Evolutionary conservation across 2,888 invertebrate genomes (phyloP).

Genomic region (Aelia acuminata): DNA sequence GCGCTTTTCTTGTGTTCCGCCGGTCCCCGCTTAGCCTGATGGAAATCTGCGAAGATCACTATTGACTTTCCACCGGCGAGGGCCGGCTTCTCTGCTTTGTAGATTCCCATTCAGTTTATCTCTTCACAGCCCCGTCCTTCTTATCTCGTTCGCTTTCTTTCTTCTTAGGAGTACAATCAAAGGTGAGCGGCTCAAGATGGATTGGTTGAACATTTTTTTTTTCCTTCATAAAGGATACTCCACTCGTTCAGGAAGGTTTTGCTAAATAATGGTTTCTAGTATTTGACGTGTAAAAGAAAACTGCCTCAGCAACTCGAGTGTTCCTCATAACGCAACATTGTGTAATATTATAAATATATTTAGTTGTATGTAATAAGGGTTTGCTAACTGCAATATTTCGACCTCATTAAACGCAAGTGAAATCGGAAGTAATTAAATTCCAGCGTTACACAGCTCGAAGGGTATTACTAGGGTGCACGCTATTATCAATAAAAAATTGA

Average conservation of each 20-base stretch:
- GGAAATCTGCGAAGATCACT: constrained; percentile 26
- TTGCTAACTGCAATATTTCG: too few relatives aligned
- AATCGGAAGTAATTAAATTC: too few relatives aligned
- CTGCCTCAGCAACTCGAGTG: too few relatives aligned
- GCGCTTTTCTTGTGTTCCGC: background rate
- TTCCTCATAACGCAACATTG: too few relatives aligned
- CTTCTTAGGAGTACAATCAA: background rate
- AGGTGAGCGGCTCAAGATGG: constrained; percentile 9
- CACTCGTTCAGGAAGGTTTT: background rate
- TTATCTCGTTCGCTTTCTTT: background rate
- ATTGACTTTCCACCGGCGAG: background rate
- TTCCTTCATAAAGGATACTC: background rate
- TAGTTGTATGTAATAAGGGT: too few relatives aligned
- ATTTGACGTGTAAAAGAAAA: too few relatives aligned
- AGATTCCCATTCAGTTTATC: constrained; percentile 21
- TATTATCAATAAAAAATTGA: too few relatives aligned
- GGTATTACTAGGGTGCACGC: too few relatives aligned
- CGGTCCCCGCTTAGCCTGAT: background rate
- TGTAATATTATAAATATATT: too few relatives aligned
- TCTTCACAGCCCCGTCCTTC: background rate
- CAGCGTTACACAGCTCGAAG: too few relatives aligned
- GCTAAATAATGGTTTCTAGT: background rate
- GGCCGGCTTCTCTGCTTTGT: background rate
- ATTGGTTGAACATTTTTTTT: background rate
- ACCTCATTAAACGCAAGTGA: too few relatives aligned